Conservation (phyloP, 2,888 invertebrate genomes). For the Tetramorium bicarinatum region DNA sequence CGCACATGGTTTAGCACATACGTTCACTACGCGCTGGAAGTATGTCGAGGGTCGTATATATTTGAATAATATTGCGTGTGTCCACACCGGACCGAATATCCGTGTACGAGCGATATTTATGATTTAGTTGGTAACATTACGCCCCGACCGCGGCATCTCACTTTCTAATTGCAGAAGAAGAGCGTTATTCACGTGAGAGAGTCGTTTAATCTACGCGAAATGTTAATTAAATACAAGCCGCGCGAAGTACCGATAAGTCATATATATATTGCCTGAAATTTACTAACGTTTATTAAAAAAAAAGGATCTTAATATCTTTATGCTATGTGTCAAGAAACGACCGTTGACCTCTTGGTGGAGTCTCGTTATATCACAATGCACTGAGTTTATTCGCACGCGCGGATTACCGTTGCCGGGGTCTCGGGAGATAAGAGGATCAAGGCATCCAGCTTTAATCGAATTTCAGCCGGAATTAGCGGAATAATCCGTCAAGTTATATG, state of each 20-base stretch:
- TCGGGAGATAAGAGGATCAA: conserved; percentile 60
- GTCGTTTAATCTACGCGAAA: conserved; percentile 12
- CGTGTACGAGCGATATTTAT: conserved; percentile 58
- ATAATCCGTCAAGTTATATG: conserved; percentile 60
- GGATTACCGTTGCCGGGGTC: conserved; percentile 24
- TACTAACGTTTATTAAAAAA: background rate
- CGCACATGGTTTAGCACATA: conserved; percentile 25
- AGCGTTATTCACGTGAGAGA: conserved; percentile 17
- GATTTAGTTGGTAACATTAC: conserved; percentile 57
- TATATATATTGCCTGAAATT: background rate
- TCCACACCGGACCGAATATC: conserved; percentile 60
- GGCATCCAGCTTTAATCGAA: conserved; percentile 62
- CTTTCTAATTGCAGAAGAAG: conserved; percentile 45
- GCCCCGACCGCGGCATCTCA: conserved; percentile 14
- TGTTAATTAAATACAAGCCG: conserved; percentile 43
- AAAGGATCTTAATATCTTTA: conserved; percentile 26
- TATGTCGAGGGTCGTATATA: conserved; percentile 58
- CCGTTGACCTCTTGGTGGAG: background rate
- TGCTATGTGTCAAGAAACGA: background rate
- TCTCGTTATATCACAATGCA: conserved; percentile 34
- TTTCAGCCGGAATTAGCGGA: conserved; percentile 49
- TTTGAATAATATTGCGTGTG: conserved; percentile 70
- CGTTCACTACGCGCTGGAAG: conserved; percentile 29
- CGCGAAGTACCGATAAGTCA: conserved; percentile 20
- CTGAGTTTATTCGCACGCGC: conserved; percentile 36